These are phyloP conservation scores for Cacatua alba DNA, from an alignment of 2,113 vertebrate genomes.

Conservation along the genomic window DNA sequence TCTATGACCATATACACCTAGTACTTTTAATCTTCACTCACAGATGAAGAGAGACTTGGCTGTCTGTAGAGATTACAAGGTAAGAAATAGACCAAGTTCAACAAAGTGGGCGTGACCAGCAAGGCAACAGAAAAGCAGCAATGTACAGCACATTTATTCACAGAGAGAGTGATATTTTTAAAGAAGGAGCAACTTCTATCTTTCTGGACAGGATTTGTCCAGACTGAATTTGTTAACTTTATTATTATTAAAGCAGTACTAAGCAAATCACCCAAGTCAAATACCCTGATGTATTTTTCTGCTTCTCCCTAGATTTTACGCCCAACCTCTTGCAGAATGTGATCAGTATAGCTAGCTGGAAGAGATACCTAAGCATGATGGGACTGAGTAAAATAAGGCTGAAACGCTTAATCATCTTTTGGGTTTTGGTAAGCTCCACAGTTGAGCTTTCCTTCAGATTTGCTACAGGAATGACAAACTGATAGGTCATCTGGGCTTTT, in stretches of 20 bases:
- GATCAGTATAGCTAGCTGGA: not conserved
- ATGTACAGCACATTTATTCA: not conserved
- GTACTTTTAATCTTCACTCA: not conserved
- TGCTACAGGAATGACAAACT: not conserved
- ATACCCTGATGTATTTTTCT: not conserved
- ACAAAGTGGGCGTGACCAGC: not conserved
- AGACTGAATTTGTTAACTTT: not conserved
- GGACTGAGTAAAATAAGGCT: not conserved
- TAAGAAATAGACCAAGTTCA: not conserved
- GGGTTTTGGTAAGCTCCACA: not conserved
- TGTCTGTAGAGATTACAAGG: fast-evolving
- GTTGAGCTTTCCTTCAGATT: constrained; percentile 1
- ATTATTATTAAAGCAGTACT: not conserved
- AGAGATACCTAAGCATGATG: not conserved
- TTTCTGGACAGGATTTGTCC: not conserved
- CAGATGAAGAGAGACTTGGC: not conserved
- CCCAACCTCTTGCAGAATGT: not conserved
- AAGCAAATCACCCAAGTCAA: not conserved
- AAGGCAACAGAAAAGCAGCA: not conserved
- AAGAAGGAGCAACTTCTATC: not conserved
- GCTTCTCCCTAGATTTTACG: not conserved
- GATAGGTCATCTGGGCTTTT: not conserved
- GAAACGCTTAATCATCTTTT: not conserved
- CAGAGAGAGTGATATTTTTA: not conserved
- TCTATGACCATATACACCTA: not conserved